phyloP scores from a whole-genome alignment of 1,140 invertebrate genomes.

The Aricia agestis region DNA sequence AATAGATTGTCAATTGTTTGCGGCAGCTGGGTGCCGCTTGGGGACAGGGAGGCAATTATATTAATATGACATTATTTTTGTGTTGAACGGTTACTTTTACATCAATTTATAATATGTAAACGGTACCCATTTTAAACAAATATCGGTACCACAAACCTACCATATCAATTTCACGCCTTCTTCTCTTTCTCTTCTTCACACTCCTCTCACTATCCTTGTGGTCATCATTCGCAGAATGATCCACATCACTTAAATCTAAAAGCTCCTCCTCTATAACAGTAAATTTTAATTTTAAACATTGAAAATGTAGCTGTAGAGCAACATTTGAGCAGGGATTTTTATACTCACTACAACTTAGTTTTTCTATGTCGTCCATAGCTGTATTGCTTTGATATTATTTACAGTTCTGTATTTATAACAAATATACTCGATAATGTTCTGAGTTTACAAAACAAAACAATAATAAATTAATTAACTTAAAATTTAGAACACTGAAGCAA shows the following conservation, averaged over 20 bases:
- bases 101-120: too few relatives aligned
- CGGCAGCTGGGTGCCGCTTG: too few relatives aligned
- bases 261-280: constrained; percentile 56
- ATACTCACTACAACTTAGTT: constrained; percentile 65
- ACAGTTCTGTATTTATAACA: not conserved
- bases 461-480: not conserved
- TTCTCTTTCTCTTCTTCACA: constrained; percentile 53
- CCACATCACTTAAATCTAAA: constrained; percentile 61
- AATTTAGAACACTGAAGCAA: not conserved
- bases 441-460: not conserved
- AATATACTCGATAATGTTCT: not conserved
- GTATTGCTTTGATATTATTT: not conserved
- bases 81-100: too few relatives aligned
- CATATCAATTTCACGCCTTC: constrained; percentile 69
- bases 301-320: not conserved
- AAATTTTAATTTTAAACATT: constrained; percentile 15
- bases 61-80: too few relatives aligned
- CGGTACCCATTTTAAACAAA: too few relatives aligned
- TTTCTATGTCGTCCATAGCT: constrained; percentile 59
- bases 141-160: constrained; percentile 25
- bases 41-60: too few relatives aligned
- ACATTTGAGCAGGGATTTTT: not conserved
- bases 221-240: constrained; percentile 60
- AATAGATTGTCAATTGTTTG: too few relatives aligned
- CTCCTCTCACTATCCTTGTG: constrained; percentile 54